phyloP scores from a whole-genome alignment of 2,888 invertebrate species.

The Sarcophaga subvicina region DNA sequence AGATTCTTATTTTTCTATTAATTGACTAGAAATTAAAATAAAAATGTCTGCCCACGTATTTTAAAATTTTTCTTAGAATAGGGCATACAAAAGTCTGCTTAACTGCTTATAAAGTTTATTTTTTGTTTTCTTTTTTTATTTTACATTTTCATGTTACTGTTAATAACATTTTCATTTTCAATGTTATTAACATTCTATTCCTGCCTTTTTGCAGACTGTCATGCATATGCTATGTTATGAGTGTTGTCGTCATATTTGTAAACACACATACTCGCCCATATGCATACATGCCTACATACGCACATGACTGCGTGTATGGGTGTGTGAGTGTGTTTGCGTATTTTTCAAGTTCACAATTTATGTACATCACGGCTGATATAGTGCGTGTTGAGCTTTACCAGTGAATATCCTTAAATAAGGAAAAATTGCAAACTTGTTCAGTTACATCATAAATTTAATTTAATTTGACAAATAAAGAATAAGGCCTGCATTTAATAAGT shows the following conservation, averaged over 20 bases:
- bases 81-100: no score
- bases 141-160: neutral
- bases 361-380: constrained; percentile 1
- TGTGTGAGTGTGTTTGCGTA: neutral
- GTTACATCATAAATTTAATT: constrained; percentile 58
- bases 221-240: neutral
- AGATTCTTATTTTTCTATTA: no score
- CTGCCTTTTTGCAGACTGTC: constrained; percentile 16
- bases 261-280: neutral
- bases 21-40: no score
- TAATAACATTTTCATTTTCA: neutral
- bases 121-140: no score
- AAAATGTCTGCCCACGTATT: no score
- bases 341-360: constrained; percentile 62
- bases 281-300: neutral
- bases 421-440: neutral
- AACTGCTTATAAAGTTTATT: no score
- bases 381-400: constrained; percentile 39
- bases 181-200: constrained; percentile 25
- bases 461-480: neutral
- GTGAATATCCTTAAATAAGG: constrained; percentile 3
- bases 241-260: neutral
- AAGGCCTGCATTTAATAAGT: neutral
- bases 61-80: no score
- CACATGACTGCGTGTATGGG: neutral